Base-by-base conservation (phyloP, 2,113 vertebrate species). In the Rhinoderma darwinii region DNA sequence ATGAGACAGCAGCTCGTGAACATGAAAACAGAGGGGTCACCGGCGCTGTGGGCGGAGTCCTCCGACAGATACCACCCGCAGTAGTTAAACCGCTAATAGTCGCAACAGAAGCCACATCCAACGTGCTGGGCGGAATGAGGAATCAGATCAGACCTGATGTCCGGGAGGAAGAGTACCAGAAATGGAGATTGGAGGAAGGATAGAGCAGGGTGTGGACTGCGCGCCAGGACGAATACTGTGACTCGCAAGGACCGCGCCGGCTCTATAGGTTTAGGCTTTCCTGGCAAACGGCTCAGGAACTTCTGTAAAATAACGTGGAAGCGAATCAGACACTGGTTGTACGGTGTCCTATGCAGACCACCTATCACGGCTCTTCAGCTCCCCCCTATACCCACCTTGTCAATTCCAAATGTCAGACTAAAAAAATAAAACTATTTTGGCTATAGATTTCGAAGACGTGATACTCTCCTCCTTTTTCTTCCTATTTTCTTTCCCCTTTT, bases 81-180 rank as follows among this genome's bases (percentile, higher is more conserved):
- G 97, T 99, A 82, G 97, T 99, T 83, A 98, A 96, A 87, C 98
- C 98, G 0, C 93, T 99, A 56, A 98, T 99, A 5, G 96, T 99
- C 54, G 98, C 98, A 80, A 99, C 97, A 0, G 98, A 99, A 89
- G 98, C 98, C 3, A 99, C 98, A 0, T 97, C 98, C 14, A 99
- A 98, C 1, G 98, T 99, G 43, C 87, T 99, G 41, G 98, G 97
- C 2, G 98, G 98, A 77, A 99, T 99, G 98, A 96, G 98, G 89
- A 99, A 99, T 94, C 98, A 99, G 89, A 99, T 99, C 75, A 94
- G 97, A 86, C 98, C 98, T 0, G 98, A 99, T 7, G 98, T 97
- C 0, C 96, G 98, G 37, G 98, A 99, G 82, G 98, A 99, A 75
- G 98, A 99, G 87, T 97, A 97, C 1, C 98, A 99, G 93, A 99